These are phyloP conservation scores for Forbesichthys papilliferus DNA, from an alignment of 2,113 vertebrate genomes.

Conservation along the genomic window DNA sequence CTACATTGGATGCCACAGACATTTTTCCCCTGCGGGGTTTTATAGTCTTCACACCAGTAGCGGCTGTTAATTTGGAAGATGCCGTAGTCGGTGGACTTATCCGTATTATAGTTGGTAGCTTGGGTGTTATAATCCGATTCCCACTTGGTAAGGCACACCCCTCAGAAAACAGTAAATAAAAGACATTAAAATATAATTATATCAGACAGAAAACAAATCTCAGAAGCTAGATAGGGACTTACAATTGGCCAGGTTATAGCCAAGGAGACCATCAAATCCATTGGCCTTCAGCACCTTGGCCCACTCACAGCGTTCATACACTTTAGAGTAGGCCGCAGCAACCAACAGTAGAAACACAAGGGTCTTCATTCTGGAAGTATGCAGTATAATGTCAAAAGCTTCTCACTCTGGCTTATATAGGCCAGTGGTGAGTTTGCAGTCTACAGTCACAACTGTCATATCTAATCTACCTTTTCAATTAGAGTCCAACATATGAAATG, in stretches of 20 bases:
- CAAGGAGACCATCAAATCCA: constrained; percentile 58
- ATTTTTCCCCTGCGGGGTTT: constrained; percentile 1
- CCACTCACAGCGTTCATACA: constrained; percentile 63
- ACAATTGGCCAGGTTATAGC: constrained; percentile 74
- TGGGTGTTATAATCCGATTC: constrained; percentile 66
- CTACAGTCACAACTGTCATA: no score
- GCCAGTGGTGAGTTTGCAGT: no score
- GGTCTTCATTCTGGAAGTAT: constrained; percentile 26
- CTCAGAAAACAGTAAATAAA: constrained; percentile 29
- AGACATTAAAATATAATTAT: neutral
- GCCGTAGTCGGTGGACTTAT: constrained; percentile 8
- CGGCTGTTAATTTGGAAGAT: constrained; percentile 71
- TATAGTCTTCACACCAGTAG: constrained; percentile 44
- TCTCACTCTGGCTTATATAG: no score
- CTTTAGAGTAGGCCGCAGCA: constrained; percentile 44
- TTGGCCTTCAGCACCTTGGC: constrained; percentile 46
- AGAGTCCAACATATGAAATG: no score
- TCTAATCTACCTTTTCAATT: no score
- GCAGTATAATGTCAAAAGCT: neutral
- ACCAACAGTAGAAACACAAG: constrained; percentile 48
- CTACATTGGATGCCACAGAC: constrained; percentile 32
- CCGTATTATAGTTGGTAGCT: constrained; percentile 37
- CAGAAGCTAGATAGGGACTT: constrained; percentile 33
- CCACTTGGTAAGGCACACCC: constrained; percentile 71
- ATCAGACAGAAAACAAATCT: neutral